These are phyloP conservation scores for Pristionchus exspectatus DNA, from an alignment of 2,888 invertebrate species.

Conservation along the genomic window DNA sequence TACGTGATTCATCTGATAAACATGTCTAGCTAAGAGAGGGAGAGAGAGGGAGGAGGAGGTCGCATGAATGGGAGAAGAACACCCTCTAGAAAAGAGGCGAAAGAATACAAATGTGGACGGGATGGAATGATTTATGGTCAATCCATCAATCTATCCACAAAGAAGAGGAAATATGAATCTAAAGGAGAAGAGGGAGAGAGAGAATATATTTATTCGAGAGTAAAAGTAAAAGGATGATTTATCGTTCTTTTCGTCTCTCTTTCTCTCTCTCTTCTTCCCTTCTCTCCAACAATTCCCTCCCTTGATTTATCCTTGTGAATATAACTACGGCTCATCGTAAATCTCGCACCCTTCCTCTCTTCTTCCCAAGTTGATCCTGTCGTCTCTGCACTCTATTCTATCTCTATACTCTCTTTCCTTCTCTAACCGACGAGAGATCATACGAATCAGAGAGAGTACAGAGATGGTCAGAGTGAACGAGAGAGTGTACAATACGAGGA, in stretches of 20 bases:
- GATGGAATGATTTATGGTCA: constrained; percentile 34
- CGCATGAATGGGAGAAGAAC: constrained; percentile 26
- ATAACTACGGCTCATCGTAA: constrained; percentile 51
- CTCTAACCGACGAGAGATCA: constrained; percentile 37
- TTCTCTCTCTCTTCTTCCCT: background rate
- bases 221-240: constrained; percentile 37
- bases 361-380: constrained; percentile 16
- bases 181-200: constrained; percentile 15
- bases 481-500: background rate
- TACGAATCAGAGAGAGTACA: background rate
- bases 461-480: background rate
- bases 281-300: constrained; percentile 21
- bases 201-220: constrained; percentile 49
- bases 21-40: constrained; percentile 2
- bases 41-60: background rate
- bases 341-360: constrained; percentile 39
- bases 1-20: constrained; percentile 28
- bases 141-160: constrained; percentile 47
- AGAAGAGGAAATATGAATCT: constrained; percentile 48
- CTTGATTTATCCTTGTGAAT: constrained; percentile 55
- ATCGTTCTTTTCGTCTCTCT: constrained; percentile 29
- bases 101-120: constrained; percentile 44
- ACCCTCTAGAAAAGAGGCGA: constrained; percentile 5
- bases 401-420: background rate
- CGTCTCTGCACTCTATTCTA: background rate